Evolutionary conservation across 2,797 vertebrate species (phyloP).

Genomic region (Scolopax rusticola): DNA sequence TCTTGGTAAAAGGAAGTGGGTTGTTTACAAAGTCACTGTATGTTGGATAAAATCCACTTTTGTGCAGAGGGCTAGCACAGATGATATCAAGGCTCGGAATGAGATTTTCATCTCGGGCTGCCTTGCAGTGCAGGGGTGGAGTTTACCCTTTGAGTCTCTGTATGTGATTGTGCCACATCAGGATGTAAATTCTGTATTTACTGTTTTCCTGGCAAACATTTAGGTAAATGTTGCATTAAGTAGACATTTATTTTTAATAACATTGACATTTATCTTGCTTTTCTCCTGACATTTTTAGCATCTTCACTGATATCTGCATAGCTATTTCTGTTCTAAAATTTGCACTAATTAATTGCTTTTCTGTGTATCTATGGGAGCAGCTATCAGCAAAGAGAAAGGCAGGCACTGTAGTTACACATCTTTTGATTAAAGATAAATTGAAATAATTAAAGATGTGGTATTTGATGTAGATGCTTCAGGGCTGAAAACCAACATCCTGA

Average conservation of each 20-base stretch:
- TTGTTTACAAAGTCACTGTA: constrained; percentile 33
- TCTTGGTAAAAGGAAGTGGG: constrained; percentile 14
- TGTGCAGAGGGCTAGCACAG: constrained; percentile 13
- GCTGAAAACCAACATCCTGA: neutral
- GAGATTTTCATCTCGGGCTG: constrained; percentile 15
- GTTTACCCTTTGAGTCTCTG: neutral
- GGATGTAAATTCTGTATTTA: constrained; percentile 25
- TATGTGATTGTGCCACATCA: neutral
- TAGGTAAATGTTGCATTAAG: constrained; percentile 35
- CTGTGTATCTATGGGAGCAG: neutral
- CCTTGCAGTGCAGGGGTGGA: constrained; percentile 2
- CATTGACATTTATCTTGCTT: constrained; percentile 29
- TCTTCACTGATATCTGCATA: neutral
- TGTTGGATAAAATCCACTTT: constrained; percentile 52
- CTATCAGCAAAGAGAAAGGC: constrained; percentile 40
- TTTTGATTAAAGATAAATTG: constrained; percentile 43
- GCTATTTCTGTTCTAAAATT: constrained; percentile 41
- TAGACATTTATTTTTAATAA: constrained; percentile 43
- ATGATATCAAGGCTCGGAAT: constrained; percentile 26
- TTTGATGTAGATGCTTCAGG: neutral
- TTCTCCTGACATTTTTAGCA: constrained; percentile 41
- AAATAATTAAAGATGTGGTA: constrained; percentile 49
- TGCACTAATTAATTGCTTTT: constrained; percentile 46
- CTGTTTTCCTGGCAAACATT: constrained; percentile 40
- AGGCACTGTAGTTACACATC: neutral